Evolutionary conservation across 2,113 vertebrate genomes (phyloP), one percentile per base, ranked within the genome.

Genomic region (Gasterosteus aculeatus): DNA sequence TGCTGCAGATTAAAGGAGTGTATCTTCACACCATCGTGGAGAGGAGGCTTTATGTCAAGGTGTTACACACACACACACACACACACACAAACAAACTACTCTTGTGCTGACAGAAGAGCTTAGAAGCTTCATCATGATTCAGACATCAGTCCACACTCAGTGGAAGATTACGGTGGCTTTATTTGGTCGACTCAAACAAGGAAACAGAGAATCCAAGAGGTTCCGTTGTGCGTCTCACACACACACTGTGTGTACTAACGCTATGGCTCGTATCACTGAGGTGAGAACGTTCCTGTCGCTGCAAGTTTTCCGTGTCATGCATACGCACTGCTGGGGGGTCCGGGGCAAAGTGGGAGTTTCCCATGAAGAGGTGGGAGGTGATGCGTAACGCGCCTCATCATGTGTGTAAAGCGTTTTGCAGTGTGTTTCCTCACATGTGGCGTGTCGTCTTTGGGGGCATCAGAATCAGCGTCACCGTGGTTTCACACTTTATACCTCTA

Each of bases 71-170:
- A 63, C 47, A 51, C 62, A 82, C 57, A 62, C 68, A 67, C 66
- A 80, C 61, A 58, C 62, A 42, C 39, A 31, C 15, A 60, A 51
- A 14, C 46, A 49, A 5, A 49, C 29, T 16, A 4, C 39, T 41
- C n/a, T 38, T 2, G 10, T 64, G 71, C 83, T 87, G 84, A 89
- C 81, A 86, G 72, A 47, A 59, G 26, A 38, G 77, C 75, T 89
- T 81, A 86, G 56, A 77, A 77, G 67, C 79, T 73, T 68, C 77
- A 78, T 75, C 35, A 11, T 75, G 81, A 84, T 86, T 81, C 78
- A 81, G 76, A 84, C 78, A 83, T 78, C 84, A 78, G 89, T 87
- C 85, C 80, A 74, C 72, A 80, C 72, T 19, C 81, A 58, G 63
- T 14, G 59, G 41, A 42, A 72, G 76, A 85, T 82, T 80, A 87